Base-by-base conservation (phyloP, 2,113 vertebrate species). In the Mus spicilegus region DNA sequence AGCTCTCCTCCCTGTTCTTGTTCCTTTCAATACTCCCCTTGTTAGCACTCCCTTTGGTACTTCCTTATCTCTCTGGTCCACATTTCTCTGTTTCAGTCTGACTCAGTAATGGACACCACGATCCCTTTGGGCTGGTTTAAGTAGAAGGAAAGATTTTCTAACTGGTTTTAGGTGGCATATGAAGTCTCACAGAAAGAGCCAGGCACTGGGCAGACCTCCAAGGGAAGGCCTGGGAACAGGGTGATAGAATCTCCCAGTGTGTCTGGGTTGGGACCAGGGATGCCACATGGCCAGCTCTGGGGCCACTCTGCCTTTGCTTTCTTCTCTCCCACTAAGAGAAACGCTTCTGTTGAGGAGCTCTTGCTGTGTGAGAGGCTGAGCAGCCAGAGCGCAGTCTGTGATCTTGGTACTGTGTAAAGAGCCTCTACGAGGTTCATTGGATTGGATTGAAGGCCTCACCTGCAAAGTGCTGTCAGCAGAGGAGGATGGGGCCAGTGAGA, bases 141-240 rank as follows among this genome's bases (percentile, higher is more conserved):
- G 36, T 9, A 89, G 91, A 81, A 89, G 95, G 33, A n/a, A 54
- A 69, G 16, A 36, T 33, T 90, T 96, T 85, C 36, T 63, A 42
- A 39, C 22, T 95, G 10, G 58, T 84, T 93, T 94, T 86, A 93
- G 78, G 36, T 28, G 72, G 51, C 28, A 7, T 67, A 51, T 81
- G n/a, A 56, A 69, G n/a, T 86, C 73, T 87, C 51, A 0, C 4
- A 89, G 56, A 75, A 78, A 58, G 36, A 95, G 9, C 51, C 0
- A 1, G 30, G 26, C 19, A n/a, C 6, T 19, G 36, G 67, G 19
- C n/a, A 84, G 65, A 84, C 36, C n/a, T 89, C 56, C 76, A 67
- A 89, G 67, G 76, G 24, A 61, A 54, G 56, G 26, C 13, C 30
- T 81, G 17, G 28, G 28, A 80, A 22, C 30, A 75, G 12, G 19